phyloP scores from a whole-genome alignment of 1,140 invertebrate species.

The Schlechtendalia chinensis region DNA sequence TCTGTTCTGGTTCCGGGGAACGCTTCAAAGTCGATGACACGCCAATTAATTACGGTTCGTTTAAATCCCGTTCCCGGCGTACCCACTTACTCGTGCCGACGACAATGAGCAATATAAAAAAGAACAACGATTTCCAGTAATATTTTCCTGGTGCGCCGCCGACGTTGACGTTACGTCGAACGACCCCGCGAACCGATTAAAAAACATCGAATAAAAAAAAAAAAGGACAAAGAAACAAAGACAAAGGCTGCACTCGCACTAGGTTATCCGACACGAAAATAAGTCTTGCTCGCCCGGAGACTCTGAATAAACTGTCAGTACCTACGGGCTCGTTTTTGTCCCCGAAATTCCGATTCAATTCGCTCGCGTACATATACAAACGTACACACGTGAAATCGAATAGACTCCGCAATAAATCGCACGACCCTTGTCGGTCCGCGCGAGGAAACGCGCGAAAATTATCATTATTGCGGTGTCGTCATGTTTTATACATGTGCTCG shows the following conservation, averaged over 20 bases:
- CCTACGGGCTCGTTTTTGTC: neutral
- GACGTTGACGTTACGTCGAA: constrained; percentile 7
- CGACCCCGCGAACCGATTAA: constrained; percentile 14
- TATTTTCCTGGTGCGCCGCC: too few species aligned
- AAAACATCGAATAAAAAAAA: neutral
- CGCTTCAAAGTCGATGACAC: neutral
- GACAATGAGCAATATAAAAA: neutral
- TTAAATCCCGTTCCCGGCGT: constrained; percentile 11
- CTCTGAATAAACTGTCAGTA: constrained; percentile 16
- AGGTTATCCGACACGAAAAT: too few species aligned
- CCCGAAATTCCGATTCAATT: constrained; percentile 12
- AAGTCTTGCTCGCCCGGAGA: constrained; percentile 2
- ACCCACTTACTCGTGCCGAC: too few species aligned
- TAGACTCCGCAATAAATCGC: constrained; percentile 18
- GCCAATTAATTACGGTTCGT: constrained; percentile 27
- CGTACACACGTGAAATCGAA: constrained; percentile 5
- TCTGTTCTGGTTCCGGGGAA: neutral
- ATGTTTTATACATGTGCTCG: constrained; percentile 9
- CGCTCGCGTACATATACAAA: too few species aligned
- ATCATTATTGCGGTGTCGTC: neutral
- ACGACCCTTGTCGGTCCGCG: neutral
- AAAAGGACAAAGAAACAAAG: too few species aligned
- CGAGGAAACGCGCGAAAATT: neutral
- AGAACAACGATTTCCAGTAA: neutral
- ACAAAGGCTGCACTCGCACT: too few species aligned